Percentiles rank a stretch among this genome's conserved stretches.
Conservation (phyloP, 2,113 vertebrate species). For the Picathartes gymnocephalus region DNA sequence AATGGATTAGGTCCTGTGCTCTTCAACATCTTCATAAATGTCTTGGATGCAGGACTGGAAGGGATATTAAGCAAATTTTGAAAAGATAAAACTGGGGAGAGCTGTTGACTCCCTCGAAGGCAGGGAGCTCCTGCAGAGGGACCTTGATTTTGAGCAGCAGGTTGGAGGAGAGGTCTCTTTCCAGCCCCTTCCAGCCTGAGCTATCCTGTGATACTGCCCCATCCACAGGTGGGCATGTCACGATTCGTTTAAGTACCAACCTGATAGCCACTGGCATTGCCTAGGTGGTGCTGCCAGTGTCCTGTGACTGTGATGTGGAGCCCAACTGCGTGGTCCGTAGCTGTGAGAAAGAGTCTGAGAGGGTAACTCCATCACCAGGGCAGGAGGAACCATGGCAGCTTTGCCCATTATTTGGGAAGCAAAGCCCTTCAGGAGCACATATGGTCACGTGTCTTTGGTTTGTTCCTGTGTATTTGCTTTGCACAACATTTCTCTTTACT, state of each 20-base stretch:
- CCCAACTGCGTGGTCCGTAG: background rate
- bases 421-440: background rate
- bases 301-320: background rate
- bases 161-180: background rate
- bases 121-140: background rate
- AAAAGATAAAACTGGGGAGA: background rate
- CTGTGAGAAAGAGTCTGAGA: background rate
- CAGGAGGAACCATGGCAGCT: background rate
- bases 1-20: background rate
- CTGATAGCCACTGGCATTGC: rapidly evolving
- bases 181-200: background rate
- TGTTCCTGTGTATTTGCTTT: background rate
- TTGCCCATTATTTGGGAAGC: rapidly evolving
- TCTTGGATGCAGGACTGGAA: background rate
- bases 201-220: background rate
- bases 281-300: background rate
- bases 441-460: background rate
- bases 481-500: background rate
- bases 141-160: background rate
- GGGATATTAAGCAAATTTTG: background rate
- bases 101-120: background rate
- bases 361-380: background rate
- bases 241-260: background rate
- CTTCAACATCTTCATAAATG: background rate
- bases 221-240: background rate